Conservation (phyloP, 2,113 vertebrate genomes). For the Brachyhypopomus gauderio region DNA sequence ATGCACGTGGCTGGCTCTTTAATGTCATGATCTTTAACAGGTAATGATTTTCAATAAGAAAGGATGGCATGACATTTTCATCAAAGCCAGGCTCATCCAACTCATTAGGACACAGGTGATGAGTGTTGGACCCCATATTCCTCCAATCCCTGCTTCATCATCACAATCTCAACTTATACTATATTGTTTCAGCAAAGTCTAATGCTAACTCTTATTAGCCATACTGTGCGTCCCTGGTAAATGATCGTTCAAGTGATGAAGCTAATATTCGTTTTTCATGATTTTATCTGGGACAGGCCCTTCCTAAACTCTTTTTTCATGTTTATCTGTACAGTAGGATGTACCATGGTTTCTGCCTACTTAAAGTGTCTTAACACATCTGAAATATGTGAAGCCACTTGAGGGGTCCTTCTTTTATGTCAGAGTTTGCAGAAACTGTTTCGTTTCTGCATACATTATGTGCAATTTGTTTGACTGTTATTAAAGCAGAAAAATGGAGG, state of each 20-base stretch:
- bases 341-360: background rate
- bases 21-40: conserved; percentile 58
- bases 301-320: background rate
- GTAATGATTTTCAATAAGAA: conserved; percentile 58
- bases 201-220: background rate
- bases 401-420: background rate
- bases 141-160: conserved; percentile 4
- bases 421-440: background rate
- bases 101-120: conserved; percentile 37
- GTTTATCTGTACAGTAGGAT: background rate
- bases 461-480: no score
- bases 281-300: background rate
- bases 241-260: background rate
- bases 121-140: conserved; percentile 26
- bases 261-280: background rate
- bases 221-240: background rate
- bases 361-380: background rate
- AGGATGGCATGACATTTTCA: conserved; percentile 57
- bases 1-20: conserved; percentile 19
- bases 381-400: background rate
- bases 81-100: conserved; percentile 45
- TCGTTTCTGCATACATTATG: background rate
- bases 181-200: background rate
- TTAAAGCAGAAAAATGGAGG: no score
- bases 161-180: background rate